Conservation (phyloP, 2,113 vertebrate genomes). For the Bothrops jararaca region DNA sequence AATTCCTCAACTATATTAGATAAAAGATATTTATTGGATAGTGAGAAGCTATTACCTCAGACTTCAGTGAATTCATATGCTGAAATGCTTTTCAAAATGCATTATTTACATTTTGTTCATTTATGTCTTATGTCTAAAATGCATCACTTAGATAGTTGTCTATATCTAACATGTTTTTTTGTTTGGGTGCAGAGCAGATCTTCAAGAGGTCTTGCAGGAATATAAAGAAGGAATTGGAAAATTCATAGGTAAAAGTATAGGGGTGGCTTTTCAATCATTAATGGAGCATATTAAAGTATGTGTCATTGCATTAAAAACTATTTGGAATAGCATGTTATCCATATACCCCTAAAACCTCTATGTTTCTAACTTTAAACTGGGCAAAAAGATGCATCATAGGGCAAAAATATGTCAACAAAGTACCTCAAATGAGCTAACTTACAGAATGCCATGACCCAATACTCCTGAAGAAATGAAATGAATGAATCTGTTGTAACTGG, state of each 20-base stretch:
- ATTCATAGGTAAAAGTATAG: slow-evolving; percentile 83
- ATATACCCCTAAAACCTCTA: background rate
- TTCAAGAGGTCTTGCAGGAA: slow-evolving; percentile 89
- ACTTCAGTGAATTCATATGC: background rate
- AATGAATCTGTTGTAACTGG: background rate
- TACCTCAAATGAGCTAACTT: background rate
- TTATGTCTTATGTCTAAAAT: background rate
- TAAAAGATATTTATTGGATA: background rate
- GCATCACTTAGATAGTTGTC: background rate
- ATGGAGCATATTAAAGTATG: background rate
- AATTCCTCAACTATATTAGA: background rate
- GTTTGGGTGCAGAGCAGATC: slow-evolving; percentile 79
- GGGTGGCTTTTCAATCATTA: background rate
- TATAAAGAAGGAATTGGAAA: slow-evolving; percentile 88
- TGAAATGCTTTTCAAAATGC: background rate
- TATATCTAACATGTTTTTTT: slow-evolving; percentile 28
- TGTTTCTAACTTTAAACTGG: background rate
- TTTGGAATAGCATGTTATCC: background rate
- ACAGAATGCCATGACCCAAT: background rate
- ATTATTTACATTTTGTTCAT: background rate
- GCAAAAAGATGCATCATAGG: background rate
- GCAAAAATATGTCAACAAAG: background rate
- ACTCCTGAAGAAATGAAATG: background rate
- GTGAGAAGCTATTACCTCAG: background rate
- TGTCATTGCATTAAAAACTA: background rate